Evolutionary conservation across 2,113 vertebrate species (phyloP), one percentile per base, ranked within the genome.

Genomic region (Trinectes maculatus): DNA sequence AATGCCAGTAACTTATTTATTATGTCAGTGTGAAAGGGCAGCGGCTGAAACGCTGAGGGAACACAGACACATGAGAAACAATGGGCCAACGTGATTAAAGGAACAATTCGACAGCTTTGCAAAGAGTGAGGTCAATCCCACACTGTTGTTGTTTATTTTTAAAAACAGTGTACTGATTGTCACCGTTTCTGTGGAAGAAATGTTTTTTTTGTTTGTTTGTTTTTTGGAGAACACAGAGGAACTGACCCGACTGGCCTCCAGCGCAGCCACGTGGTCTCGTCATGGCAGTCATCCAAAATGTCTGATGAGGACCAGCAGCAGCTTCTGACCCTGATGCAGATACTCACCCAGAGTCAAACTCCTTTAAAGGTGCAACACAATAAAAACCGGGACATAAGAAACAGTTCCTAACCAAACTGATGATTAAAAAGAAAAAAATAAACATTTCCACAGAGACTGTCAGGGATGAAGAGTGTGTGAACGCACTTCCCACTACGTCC

Each of bases 221-320:
- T n/a, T n/a, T n/a, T n/a, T n/a, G n/a, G n/a, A n/a, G n/a, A n/a
- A n/a, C n/a, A n/a, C n/a, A n/a, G n/a, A n/a, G n/a, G n/a, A 5
- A 62, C 79, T 3, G 18, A 92, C 91, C 87, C 74, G 69, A 34
- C 25, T 84, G 51, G 71, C 66, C 72, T 61, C 67, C 82, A 93
- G 80, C 83, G 91, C 83, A 10, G 90, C 75, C 88, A 91, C 61
- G 51, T 93, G 92, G 79, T 93, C 92, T 72, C 90, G 89, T 92
- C 89, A 92, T 1, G 82, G 87, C 5, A 89, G 88, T 90, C 91
- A 92, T 74, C 82, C 90, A 1, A 85, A 82, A 46, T 92, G 87
- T 64, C 92, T 62, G 74, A 92, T 85, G 42, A 93, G 84, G 22
- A 93, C 90, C 74, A 93, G 89, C 66, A 92, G 85, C 40, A 89